Percentiles rank a stretch among this genome's conserved stretches.
phyloP scores from a whole-genome alignment of 2,888 invertebrate genomes.

The Pedicia rivosa region DNA sequence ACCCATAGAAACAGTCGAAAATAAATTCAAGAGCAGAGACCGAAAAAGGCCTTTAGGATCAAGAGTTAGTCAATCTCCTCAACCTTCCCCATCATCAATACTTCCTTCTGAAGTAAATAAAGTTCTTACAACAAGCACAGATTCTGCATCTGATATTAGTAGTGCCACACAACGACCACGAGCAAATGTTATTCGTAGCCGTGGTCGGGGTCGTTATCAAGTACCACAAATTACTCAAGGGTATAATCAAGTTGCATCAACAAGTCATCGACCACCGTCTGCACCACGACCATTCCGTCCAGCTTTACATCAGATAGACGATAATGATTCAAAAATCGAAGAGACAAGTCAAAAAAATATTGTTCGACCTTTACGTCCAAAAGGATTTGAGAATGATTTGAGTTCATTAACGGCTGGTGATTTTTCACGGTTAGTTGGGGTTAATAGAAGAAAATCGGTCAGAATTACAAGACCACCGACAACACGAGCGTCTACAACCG shows the following conservation, averaged over 20 bases:
- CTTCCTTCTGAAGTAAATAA: too few relatives aligned
- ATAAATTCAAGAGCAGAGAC: too few relatives aligned
- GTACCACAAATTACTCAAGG: neutral
- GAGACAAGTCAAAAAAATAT: neutral
- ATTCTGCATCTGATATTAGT: too few relatives aligned
- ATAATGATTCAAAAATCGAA: neutral
- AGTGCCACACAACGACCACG: neutral
- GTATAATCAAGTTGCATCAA: neutral
- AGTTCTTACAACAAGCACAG: too few relatives aligned
- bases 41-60: too few relatives aligned
- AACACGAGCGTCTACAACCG: too few relatives aligned
- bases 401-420: conserved; percentile 7
- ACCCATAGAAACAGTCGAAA: too few relatives aligned
- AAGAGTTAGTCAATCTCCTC: too few relatives aligned
- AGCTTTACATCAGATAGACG: neutral
- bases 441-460: conserved; percentile 15
- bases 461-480: conserved; percentile 1
- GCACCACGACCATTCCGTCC: neutral
- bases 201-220: neutral
- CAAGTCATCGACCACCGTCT: conserved; percentile 5
- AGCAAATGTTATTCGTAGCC: neutral
- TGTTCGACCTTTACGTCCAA: conserved; percentile 4
- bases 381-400: conserved; percentile 4
- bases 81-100: too few relatives aligned
- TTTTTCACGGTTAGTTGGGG: too few relatives aligned